phyloP scores from a whole-genome alignment of 1,140 invertebrate genomes.

The Trissolcus basalis region DNA sequence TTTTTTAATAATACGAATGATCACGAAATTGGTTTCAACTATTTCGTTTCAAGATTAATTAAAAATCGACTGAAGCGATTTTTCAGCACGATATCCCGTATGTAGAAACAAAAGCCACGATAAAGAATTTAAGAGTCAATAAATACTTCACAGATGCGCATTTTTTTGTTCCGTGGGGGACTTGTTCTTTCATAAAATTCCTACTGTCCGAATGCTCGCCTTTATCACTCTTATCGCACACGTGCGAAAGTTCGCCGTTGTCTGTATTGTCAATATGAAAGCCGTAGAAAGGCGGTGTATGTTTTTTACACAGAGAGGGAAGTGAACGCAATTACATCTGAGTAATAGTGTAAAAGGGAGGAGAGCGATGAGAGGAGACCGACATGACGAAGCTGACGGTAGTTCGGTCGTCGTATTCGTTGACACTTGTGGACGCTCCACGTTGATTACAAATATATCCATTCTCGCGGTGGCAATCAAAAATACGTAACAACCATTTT shows the following conservation, averaged over 20 bases:
- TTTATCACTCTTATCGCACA: conserved; percentile 57
- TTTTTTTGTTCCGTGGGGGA: conserved; percentile 30
- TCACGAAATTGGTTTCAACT: too few species aligned
- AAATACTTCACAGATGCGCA: conserved; percentile 48
- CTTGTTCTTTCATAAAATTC: conserved; percentile 47
- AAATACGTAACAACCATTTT: conserved; percentile 39
- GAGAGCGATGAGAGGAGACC: conserved; percentile 28
- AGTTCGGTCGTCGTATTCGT: conserved; percentile 32
- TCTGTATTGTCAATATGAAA: conserved; percentile 55
- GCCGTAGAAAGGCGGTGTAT: conserved; percentile 44
- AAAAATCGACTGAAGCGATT: background rate
- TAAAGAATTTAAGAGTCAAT: conserved; percentile 44
- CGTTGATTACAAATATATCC: conserved; percentile 51
- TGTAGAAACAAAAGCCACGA: conserved; percentile 32
- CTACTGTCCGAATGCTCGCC: conserved; percentile 31
- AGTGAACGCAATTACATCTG: conserved; percentile 58
- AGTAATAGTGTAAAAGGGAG: conserved; percentile 50
- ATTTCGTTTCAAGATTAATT: background rate
- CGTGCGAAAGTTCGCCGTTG: conserved; percentile 43
- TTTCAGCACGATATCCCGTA: conserved; percentile 22
- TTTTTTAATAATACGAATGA: too few species aligned
- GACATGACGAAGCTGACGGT: conserved; percentile 40
- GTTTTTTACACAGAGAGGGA: conserved; percentile 51
- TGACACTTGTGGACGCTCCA: conserved; percentile 33
- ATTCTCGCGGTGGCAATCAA: conserved; percentile 33